Evolutionary conservation across 1,140 invertebrate genomes (phyloP).

Genomic region (Paraescarpia echinospica): DNA sequence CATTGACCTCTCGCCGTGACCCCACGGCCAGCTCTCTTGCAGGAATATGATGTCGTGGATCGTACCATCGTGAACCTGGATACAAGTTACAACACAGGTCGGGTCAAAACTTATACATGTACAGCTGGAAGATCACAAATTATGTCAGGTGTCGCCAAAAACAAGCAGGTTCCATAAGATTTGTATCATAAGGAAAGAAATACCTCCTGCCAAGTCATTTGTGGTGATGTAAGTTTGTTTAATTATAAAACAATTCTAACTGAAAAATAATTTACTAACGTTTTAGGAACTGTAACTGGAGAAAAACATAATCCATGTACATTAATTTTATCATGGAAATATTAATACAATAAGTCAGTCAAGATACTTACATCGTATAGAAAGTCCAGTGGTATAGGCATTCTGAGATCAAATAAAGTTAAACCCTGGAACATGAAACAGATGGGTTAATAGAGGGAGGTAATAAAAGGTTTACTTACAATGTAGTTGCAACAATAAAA

Average conservation of each 20-base stretch:
- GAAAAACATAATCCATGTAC: not conserved
- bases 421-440: conserved; percentile 7
- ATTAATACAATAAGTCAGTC: not conserved
- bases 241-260: not conserved
- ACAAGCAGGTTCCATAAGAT: not conserved
- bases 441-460: not conserved
- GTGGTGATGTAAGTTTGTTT: not conserved
- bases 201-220: not conserved
- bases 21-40: conserved; percentile 61
- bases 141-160: not conserved
- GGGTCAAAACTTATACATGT: not conserved
- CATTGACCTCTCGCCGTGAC: conserved; percentile 53
- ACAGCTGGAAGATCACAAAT: not conserved
- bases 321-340: not conserved
- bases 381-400: conserved; percentile 62
- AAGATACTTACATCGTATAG: conserved; percentile 59
- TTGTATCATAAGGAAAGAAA: too few species aligned
- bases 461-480: not conserved
- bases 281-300: not conserved
- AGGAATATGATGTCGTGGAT: conserved; percentile 61
- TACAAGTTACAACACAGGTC: conserved; percentile 15
- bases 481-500: too few species aligned
- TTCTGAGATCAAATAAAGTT: conserved; percentile 59
- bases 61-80: conserved; percentile 57
- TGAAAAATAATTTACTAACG: not conserved